These are phyloP conservation scores for Episyrphus balteatus DNA, from an alignment of 1,140 invertebrate genomes.

Conservation along the genomic window DNA sequence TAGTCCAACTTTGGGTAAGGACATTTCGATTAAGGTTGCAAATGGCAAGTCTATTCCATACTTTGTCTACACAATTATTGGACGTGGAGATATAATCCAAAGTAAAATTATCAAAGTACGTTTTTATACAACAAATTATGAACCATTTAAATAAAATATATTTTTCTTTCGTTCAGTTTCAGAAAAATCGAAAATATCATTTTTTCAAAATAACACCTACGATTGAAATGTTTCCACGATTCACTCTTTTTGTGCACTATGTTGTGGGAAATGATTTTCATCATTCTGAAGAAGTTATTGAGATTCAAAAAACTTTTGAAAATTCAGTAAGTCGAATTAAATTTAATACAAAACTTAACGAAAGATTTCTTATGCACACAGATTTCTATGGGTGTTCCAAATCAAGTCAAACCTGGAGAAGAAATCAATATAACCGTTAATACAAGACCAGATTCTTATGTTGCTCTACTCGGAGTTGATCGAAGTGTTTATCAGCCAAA, in stretches of 20 bases:
- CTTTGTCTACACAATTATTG: slow-evolving; percentile 72
- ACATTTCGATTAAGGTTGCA: slow-evolving; percentile 66
- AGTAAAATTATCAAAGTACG: slow-evolving; percentile 48
- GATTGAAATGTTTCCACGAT: slow-evolving; percentile 1
- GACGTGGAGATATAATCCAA: slow-evolving; percentile 70
- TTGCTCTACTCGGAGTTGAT: slow-evolving; percentile 75
- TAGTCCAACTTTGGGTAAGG: slow-evolving; percentile 53
- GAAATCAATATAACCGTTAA: slow-evolving; percentile 60
- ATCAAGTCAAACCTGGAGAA: slow-evolving; percentile 54
- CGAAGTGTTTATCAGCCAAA: slow-evolving; percentile 71
- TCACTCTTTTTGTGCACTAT: background rate
- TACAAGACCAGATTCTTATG: slow-evolving; percentile 70
- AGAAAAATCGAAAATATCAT: slow-evolving; percentile 38
- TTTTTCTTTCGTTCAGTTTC: slow-evolving; percentile 27
- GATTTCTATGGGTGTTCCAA: slow-evolving; percentile 20
- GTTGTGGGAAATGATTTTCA: background rate
- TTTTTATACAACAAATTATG: too few species aligned
- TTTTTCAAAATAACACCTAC: background rate
- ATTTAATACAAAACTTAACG: too few species aligned
- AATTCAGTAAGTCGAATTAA: slow-evolving; percentile 58
- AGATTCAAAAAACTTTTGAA: slow-evolving; percentile 61
- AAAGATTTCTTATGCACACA: too few species aligned
- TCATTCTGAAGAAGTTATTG: slow-evolving; percentile 45
- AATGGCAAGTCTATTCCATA: slow-evolving; percentile 64
- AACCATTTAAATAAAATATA: too few species aligned